These are phyloP conservation scores for Peromyscus leucopus DNA, from an alignment of 2,113 vertebrate genomes.

Conservation along the genomic window DNA sequence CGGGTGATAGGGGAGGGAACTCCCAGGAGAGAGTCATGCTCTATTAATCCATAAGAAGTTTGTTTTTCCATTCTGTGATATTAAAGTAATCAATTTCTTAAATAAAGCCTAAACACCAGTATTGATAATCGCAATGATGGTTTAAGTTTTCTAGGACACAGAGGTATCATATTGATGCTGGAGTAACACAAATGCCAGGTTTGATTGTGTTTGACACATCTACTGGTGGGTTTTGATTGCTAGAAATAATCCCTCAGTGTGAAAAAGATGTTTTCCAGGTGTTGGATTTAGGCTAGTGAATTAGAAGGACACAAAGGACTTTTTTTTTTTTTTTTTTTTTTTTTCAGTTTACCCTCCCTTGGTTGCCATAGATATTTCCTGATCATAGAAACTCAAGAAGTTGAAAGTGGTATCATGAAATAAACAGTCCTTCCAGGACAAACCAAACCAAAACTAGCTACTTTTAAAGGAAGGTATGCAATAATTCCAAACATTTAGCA, in stretches of 20 bases:
- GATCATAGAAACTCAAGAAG: conserved; percentile 46
- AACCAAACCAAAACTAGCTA: neutral
- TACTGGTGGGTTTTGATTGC: conserved; percentile 71
- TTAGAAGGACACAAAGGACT: conserved; percentile 60
- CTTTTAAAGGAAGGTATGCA: neutral
- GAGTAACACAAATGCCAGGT: conserved; percentile 66
- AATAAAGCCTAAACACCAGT: conserved; percentile 79
- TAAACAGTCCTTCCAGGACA: neutral
- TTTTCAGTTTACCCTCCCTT: neutral
- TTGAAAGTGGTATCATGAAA: neutral
- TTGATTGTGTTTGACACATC: conserved; percentile 68
- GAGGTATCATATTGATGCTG: conserved; percentile 45
- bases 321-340: conserved; percentile 10
- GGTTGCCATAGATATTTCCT: neutral
- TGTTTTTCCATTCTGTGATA: conserved; percentile 82
- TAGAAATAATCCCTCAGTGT: conserved; percentile 75
- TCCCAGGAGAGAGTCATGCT: neutral
- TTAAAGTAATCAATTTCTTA: conserved; percentile 86
- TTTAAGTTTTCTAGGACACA: conserved; percentile 78
- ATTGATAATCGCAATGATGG: conserved; percentile 80
- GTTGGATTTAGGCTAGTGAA: conserved; percentile 62
- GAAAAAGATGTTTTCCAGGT: conserved; percentile 75
- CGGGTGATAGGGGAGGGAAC: neutral
- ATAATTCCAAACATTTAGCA: neutral
- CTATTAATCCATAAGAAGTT: conserved; percentile 82